phyloP scores from a whole-genome alignment of 1,140 invertebrate genomes.

The Atta texana region DNA sequence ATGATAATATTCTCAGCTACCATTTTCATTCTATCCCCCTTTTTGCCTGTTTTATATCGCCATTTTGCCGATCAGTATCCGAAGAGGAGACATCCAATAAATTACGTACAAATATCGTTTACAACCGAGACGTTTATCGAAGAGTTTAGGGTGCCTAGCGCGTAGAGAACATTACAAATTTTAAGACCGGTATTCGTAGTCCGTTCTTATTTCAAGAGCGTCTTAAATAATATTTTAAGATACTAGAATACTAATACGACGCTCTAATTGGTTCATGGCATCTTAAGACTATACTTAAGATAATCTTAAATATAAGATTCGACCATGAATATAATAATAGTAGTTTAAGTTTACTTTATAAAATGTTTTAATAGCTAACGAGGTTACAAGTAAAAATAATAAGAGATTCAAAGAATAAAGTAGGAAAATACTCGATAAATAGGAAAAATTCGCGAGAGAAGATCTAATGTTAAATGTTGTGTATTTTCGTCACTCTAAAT shows the following conservation, averaged over 20 bases:
- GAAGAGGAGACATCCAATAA: constrained; percentile 32
- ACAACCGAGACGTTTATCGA: neutral
- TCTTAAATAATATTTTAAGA: too few species aligned
- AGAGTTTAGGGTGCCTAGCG: neutral
- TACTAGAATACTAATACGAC: too few species aligned
- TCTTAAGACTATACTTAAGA: too few species aligned
- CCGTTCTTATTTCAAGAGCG: too few species aligned
- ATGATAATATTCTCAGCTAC: constrained; percentile 75
- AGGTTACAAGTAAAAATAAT: neutral
- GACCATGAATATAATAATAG: too few species aligned
- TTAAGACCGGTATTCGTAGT: too few species aligned
- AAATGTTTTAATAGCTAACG: neutral
- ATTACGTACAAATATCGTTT: constrained; percentile 50
- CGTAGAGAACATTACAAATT: neutral
- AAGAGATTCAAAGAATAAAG: neutral
- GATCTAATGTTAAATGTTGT: neutral
- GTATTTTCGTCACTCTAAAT: neutral
- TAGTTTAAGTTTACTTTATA: neutral
- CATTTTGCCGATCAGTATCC: constrained; percentile 60
- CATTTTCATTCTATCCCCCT: constrained; percentile 66
- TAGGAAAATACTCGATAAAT: neutral
- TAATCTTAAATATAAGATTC: too few species aligned
- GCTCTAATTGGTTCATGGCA: too few species aligned
- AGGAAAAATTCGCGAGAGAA: neutral
- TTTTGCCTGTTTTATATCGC: constrained; percentile 47